Evolutionary conservation across 2,888 invertebrate species (phyloP).

Genomic region (Hedychridium roseum): DNA sequence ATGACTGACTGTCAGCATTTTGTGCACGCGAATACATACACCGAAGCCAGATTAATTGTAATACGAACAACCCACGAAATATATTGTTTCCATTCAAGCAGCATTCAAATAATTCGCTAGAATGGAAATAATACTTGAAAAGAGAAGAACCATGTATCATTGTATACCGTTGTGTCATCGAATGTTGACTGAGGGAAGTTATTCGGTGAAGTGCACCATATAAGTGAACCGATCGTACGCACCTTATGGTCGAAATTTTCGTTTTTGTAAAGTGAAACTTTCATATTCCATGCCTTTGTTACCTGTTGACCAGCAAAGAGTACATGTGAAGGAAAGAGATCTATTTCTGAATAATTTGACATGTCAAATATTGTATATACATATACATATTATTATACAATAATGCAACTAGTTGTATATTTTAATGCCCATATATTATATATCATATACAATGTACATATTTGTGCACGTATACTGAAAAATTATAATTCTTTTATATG

Average conservation of each 20-base stretch:
- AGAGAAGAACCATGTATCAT: conserved; percentile 27
- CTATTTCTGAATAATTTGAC: conserved; percentile 55
- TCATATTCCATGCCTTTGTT: conserved; percentile 37
- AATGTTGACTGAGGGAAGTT: conserved; percentile 21
- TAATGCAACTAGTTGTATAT: conserved; percentile 55
- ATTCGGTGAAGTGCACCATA: conserved; percentile 24
- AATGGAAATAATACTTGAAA: conserved; percentile 22
- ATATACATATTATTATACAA: conserved; percentile 53
- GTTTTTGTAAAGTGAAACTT: conserved; percentile 31
- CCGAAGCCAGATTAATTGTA: conserved; percentile 28
- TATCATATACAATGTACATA: conserved; percentile 35
- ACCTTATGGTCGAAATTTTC: conserved; percentile 18
- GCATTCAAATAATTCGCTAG: conserved; percentile 7
- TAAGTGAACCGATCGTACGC: conserved; percentile 21
- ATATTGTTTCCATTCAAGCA: conserved; percentile 21
- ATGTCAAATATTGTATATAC: conserved; percentile 60
- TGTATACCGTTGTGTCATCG: conserved; percentile 37
- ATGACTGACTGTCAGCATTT: conserved; percentile 22
- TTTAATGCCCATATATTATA: conserved; percentile 53
- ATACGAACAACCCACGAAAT: conserved; percentile 23
- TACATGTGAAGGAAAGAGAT: conserved; percentile 25
- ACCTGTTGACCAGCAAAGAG: conserved; percentile 36
- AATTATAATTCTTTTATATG: conserved; percentile 27
- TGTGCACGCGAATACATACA: conserved; percentile 17
- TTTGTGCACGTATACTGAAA: conserved; percentile 33